These are phyloP conservation scores for Drosophila pandora DNA, from an alignment of 1,140 invertebrate species.

Conservation along the genomic window DNA sequence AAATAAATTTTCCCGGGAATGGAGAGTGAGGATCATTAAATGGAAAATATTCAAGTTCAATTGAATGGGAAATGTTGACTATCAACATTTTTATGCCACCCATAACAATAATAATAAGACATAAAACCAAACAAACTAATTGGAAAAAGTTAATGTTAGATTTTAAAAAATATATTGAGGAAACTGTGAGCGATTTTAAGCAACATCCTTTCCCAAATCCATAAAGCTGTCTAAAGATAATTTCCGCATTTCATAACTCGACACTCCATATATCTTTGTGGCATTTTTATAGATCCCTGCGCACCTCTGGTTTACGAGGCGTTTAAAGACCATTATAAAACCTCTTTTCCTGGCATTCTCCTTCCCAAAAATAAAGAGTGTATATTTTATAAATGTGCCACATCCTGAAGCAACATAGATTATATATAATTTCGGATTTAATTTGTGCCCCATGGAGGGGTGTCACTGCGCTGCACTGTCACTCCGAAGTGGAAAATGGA, in stretches of 20 bases:
- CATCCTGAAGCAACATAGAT: constrained; percentile 47
- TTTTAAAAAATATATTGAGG: background rate
- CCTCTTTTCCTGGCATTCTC: background rate
- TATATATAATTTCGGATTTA: constrained; percentile 19
- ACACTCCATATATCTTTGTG: constrained; percentile 32
- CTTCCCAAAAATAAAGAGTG: constrained; percentile 10
- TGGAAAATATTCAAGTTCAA: constrained; percentile 14
- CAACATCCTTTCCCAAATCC: constrained; percentile 10
- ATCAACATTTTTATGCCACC: constrained; percentile 1
- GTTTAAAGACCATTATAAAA: constrained; percentile 47
- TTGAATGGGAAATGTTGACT: constrained; percentile 2
- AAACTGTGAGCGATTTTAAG: no score
- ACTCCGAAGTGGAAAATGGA: background rate
- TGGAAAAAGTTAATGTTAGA: constrained; percentile 4
- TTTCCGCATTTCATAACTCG: constrained; percentile 18
- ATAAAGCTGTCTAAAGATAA: background rate
- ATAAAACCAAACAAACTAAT: constrained; percentile 7
- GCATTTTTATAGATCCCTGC: constrained; percentile 40
- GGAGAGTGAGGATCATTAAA: constrained; percentile 16
- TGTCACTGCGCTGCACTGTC: constrained; percentile 10
- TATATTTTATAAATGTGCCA: constrained; percentile 41
- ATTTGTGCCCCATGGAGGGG: constrained; percentile 47
- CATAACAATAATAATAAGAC: constrained; percentile 6
- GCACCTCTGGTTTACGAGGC: constrained; percentile 40
- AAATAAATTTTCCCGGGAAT: constrained; percentile 25